A percentile compares a stretch with the other conserved stretches of the same genome.
Evolutionary conservation across 2,797 vertebrate genomes (phyloP).

Genomic region (Naso thynnoides): DNA sequence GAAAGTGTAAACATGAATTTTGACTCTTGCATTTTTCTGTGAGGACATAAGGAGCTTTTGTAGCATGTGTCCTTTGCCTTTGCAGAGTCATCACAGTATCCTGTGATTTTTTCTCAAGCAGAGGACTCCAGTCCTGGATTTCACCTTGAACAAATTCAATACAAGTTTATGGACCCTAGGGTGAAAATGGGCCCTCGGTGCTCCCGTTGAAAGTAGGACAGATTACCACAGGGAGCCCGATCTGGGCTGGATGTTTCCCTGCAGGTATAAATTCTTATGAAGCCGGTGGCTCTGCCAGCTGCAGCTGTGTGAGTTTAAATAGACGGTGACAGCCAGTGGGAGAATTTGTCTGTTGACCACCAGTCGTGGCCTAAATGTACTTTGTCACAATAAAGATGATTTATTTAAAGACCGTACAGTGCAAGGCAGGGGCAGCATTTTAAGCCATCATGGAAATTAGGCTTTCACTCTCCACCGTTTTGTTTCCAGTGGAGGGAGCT

Average conservation of each 20-base stretch:
- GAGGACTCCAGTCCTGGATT: constrained; percentile 43
- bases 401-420: constrained; percentile 72
- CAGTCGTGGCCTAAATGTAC: constrained; percentile 67
- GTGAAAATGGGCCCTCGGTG: constrained; percentile 65
- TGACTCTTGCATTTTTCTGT: constrained; percentile 2
- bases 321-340: constrained; percentile 61
- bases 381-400: constrained; percentile 77
- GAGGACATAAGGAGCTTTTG: constrained; percentile 10
- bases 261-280: constrained; percentile 72
- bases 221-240: constrained; percentile 72
- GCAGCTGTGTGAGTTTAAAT: constrained; percentile 58
- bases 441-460: constrained; percentile 71
- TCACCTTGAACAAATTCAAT: constrained; percentile 75
- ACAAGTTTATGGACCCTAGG: constrained; percentile 52
- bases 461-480: constrained; percentile 58
- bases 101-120: constrained; percentile 37
- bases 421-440: constrained; percentile 56
- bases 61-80: constrained; percentile 8
- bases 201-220: constrained; percentile 74
- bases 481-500: constrained; percentile 63
- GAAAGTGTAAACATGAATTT: constrained; percentile 4
- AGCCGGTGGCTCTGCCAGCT: constrained; percentile 60
- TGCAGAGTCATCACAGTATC: background rate
- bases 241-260: constrained; percentile 66
- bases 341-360: constrained; percentile 62